Evolutionary conservation across 2,797 vertebrate species (phyloP).

Genomic region (Anas capensis): DNA sequence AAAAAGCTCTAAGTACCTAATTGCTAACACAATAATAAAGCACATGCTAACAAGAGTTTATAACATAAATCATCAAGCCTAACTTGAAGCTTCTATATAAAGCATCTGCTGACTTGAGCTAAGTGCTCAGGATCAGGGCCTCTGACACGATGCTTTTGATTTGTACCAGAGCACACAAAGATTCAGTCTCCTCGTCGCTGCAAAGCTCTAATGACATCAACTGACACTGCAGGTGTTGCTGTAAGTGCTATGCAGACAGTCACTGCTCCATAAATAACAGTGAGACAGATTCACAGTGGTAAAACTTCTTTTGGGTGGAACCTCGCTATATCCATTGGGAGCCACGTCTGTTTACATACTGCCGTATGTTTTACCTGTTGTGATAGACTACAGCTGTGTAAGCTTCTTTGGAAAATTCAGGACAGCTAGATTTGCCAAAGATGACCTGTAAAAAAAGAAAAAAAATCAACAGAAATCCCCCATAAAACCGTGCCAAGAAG

Average conservation of each 20-base stretch:
- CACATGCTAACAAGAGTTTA: neutral
- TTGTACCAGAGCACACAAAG: constrained; percentile 12
- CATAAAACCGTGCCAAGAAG: neutral
- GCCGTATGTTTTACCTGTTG: constrained; percentile 87
- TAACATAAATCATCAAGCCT: neutral
- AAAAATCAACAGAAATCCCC: fast-evolving
- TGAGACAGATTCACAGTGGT: neutral
- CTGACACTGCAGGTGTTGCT: neutral
- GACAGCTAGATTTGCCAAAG: constrained; percentile 98
- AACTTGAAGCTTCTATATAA: neutral
- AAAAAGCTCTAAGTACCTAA: neutral
- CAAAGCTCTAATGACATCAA: neutral
- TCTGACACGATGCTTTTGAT: neutral
- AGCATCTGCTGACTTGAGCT: constrained; percentile 10
- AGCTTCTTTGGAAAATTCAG: constrained; percentile 95
- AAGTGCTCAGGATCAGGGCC: neutral
- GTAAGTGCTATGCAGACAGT: neutral
- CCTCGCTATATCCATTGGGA: fast-evolving
- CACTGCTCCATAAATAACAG: neutral
- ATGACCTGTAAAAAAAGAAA: constrained; percentile 87
- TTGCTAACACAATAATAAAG: neutral
- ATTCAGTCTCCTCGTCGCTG: neutral
- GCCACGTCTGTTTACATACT: neutral
- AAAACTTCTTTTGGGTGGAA: neutral
- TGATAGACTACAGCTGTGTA: constrained; percentile 98